Percentiles rank a stretch among this genome's conserved stretches.
Evolutionary conservation across 2,113 vertebrate species (phyloP).

Genomic region (Caranx melampygus): DNA sequence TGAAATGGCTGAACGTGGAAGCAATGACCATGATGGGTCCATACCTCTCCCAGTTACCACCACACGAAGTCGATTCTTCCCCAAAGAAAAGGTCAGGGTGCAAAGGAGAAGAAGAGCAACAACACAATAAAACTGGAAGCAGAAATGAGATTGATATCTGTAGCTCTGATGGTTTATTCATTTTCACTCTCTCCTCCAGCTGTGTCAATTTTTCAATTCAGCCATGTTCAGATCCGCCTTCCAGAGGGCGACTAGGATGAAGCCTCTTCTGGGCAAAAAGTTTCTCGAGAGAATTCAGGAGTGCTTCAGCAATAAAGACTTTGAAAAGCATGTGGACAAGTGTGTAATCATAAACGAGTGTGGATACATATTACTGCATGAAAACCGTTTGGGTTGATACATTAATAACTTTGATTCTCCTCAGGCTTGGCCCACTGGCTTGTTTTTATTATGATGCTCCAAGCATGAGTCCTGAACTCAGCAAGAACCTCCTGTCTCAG

Average conservation of each 20-base stretch:
- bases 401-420: not conserved
- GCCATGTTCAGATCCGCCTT: not conserved
- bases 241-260: not conserved
- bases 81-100: slow-evolving; percentile 58
- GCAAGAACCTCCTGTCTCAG: slow-evolving; percentile 65
- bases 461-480: slow-evolving; percentile 50
- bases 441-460: slow-evolving; percentile 66
- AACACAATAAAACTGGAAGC: not conserved
- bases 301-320: slow-evolving; percentile 31
- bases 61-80: slow-evolving; percentile 59
- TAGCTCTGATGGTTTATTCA: not conserved
- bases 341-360: slow-evolving; percentile 35
- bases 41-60: slow-evolving; percentile 53
- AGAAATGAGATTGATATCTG: not conserved
- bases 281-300: slow-evolving; percentile 43
- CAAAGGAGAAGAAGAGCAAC: not conserved
- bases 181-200: slow-evolving; percentile 52
- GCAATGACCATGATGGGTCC: slow-evolving; percentile 70
- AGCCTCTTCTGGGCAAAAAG: slow-evolving; percentile 42
- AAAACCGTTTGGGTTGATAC: not conserved
- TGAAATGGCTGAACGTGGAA: slow-evolving; percentile 61
- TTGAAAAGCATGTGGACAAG: slow-evolving; percentile 53
- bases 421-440: slow-evolving; percentile 75
- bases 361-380: not conserved
- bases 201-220: slow-evolving; percentile 63